Evolutionary conservation across 2,797 vertebrate species (phyloP).

Genomic region (Phoxinus dragarum): DNA sequence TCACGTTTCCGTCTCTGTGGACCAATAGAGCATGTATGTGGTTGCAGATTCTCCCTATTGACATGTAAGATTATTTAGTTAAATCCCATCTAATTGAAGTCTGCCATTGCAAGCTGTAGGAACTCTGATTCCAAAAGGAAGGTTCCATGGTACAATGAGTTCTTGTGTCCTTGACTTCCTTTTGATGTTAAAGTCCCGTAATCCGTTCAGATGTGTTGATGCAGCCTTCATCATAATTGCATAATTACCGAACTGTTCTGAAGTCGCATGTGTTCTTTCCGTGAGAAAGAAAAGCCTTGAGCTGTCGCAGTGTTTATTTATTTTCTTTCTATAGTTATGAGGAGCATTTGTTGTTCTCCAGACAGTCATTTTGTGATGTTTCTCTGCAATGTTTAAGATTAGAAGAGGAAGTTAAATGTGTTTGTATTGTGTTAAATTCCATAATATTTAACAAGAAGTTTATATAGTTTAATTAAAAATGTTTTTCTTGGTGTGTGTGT

Average conservation of each 20-base stretch:
- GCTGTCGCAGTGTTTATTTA: conserved; percentile 9
- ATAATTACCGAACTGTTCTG: conserved; percentile 24
- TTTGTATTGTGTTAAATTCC: background rate
- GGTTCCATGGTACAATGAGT: conserved; percentile 1
- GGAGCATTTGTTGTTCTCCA: background rate
- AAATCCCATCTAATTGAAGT: conserved; percentile 33
- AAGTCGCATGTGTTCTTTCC: background rate
- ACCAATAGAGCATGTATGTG: background rate
- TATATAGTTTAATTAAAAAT: background rate
- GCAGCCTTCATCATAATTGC: conserved; percentile 25
- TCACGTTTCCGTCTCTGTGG: conserved; percentile 19
- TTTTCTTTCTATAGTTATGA: background rate
- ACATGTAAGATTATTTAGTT: conserved; percentile 38
- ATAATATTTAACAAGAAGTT: background rate
- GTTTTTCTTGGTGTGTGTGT: background rate
- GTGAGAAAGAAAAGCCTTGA: conserved; percentile 15
- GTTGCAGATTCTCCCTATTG: conserved; percentile 33
- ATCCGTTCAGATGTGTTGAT: conserved; percentile 23
- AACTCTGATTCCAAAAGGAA: conserved; percentile 11
- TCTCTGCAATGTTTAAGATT: conserved; percentile 7
- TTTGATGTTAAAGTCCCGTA: conserved; percentile 12
- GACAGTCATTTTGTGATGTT: background rate
- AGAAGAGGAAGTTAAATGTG: background rate
- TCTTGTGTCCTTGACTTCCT: conserved; percentile 1
- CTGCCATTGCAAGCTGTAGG: background rate